These are phyloP conservation scores for Drosophila pseudotakahashii DNA, from an alignment of 2,888 invertebrate genomes.

Conservation along the genomic window DNA sequence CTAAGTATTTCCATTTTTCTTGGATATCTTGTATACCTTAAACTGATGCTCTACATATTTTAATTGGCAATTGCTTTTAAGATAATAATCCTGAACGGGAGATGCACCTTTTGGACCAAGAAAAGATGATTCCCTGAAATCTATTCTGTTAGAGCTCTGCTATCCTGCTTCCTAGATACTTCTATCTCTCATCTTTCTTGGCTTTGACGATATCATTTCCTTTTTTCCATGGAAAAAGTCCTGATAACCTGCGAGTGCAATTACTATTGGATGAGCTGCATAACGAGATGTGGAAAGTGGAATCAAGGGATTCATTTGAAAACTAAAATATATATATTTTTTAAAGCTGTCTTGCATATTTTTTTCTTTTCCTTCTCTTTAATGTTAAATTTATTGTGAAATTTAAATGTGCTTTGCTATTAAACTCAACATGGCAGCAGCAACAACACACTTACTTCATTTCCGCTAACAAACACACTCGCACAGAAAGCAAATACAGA, in stretches of 20 bases:
- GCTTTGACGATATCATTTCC: not conserved
- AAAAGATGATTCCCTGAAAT: not conserved
- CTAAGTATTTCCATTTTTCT: no score
- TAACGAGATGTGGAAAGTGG: not conserved
- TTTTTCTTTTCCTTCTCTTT: not conserved
- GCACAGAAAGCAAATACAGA: constrained; percentile 2
- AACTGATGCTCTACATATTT: not conserved
- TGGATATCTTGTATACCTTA: not conserved
- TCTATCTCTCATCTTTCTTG: not conserved
- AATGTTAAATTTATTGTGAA: constrained; percentile 1
- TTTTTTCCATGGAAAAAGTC: constrained; percentile 1
- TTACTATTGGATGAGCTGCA: not conserved
- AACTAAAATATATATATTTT: no score
- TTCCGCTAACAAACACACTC: constrained; percentile 31
- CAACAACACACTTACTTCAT: constrained; percentile 34
- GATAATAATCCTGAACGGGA: not conserved
- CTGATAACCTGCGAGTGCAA: constrained; percentile 5
- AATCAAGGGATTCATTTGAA: not conserved
- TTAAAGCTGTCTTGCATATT: no score
- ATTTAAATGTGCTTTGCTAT: constrained; percentile 2
- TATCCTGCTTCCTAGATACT: no score
- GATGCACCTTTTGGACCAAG: no score
- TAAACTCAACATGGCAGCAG: not conserved
- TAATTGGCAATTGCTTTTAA: no score
- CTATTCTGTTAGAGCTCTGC: no score